Evolutionary conservation across 2,888 invertebrate species (phyloP).

Genomic region (Chalcosyrphus nemorum): DNA sequence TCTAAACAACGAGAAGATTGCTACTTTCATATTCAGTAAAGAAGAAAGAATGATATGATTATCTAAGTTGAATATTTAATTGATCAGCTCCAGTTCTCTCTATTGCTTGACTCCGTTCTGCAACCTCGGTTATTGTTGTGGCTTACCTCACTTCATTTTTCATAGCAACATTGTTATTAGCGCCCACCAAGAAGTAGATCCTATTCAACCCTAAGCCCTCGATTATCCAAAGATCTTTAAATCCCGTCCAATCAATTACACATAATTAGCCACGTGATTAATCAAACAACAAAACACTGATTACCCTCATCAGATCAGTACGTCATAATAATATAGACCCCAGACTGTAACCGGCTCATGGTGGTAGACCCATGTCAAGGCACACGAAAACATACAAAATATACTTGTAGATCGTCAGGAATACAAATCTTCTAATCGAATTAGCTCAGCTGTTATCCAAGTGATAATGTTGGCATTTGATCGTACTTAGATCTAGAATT

Average conservation of each 20-base stretch:
- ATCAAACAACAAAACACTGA: constrained; percentile 56
- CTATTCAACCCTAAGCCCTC: neutral
- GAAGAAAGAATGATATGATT: no score
- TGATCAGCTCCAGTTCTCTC: no score
- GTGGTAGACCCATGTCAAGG: constrained; percentile 15
- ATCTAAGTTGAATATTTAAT: no score
- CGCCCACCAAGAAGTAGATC: constrained; percentile 10
- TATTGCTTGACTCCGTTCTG: no score
- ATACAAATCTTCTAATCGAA: constrained; percentile 44
- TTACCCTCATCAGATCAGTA: constrained; percentile 52
- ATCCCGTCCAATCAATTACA: constrained; percentile 36
- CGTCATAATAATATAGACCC: neutral
- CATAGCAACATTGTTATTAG: constrained; percentile 49
- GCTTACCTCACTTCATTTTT: constrained; percentile 31
- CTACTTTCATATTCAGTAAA: no score
- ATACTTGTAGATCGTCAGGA: neutral
- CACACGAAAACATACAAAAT: neutral
- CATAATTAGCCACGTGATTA: constrained; percentile 55
- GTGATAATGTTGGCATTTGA: constrained; percentile 38
- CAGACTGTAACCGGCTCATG: neutral
- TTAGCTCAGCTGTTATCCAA: constrained; percentile 47
- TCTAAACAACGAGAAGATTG: no score
- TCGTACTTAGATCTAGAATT: constrained; percentile 28
- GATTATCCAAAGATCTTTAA: constrained; percentile 1
- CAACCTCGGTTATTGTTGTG: no score